A percentile compares a stretch with the other conserved stretches of the same genome.
Evolutionary conservation across 23 tunicate species (phyloP).

Genomic region (Trididemnum miniatum): DNA sequence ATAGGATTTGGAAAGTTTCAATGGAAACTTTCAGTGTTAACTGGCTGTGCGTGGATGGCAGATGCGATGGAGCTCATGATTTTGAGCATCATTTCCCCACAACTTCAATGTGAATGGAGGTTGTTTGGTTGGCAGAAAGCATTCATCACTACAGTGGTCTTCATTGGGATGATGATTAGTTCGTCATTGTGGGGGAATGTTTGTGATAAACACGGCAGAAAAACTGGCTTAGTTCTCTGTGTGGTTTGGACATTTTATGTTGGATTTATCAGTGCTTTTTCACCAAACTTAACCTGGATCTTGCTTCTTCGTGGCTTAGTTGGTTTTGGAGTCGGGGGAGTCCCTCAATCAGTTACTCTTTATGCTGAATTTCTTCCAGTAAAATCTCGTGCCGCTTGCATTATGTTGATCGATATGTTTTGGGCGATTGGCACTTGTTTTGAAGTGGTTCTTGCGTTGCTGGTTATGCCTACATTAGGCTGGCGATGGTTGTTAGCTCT

Average conservation of each 20-base stretch:
- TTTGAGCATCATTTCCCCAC: conserved; percentile 88
- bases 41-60: conserved; percentile 99
- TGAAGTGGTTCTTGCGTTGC: conserved; percentile 76
- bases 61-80: conserved; percentile 99
- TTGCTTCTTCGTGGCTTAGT: conserved; percentile 84
- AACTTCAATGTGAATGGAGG: conserved; percentile 94
- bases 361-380: conserved; percentile 96
- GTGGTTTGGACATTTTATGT: conserved; percentile 89
- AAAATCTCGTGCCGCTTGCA: conserved; percentile 86
- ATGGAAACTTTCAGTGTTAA: conserved; percentile 81
- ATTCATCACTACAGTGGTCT: conserved; percentile 88
- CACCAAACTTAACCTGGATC: conserved; percentile 94
- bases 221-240: conserved; percentile 80
- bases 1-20: conserved; percentile 97
- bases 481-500: conserved; percentile 94
- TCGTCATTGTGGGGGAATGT: conserved; percentile 96
- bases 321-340: conserved; percentile 98
- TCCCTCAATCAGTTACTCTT: conserved; percentile 97
- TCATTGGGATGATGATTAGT: conserved; percentile 94
- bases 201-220: conserved; percentile 91
- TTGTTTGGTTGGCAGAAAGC: conserved; percentile 93
- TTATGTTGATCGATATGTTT: conserved; percentile 91
- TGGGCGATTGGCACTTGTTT: conserved; percentile 98
- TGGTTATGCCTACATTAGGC: conserved; percentile 85
- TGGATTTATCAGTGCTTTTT: conserved; percentile 84